These are phyloP conservation scores for Maconellicoccus hirsutus DNA, from an alignment of 1,140 invertebrate species.

Conservation along the genomic window DNA sequence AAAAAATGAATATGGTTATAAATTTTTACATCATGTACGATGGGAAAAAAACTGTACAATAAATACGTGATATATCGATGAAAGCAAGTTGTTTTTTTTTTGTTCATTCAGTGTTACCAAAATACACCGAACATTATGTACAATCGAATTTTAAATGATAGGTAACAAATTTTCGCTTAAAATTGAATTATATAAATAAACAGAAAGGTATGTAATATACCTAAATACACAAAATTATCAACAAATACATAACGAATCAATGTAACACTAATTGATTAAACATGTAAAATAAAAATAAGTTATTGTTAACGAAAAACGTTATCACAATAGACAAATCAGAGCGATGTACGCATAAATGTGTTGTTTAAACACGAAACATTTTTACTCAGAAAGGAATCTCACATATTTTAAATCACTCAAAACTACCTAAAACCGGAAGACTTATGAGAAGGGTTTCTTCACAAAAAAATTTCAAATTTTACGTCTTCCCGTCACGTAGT, in stretches of 20 bases:
- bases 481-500: too few species aligned
- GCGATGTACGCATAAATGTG: too few species aligned
- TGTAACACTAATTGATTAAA: neutral
- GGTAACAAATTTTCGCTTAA: too few species aligned
- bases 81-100: too few species aligned
- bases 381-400: neutral
- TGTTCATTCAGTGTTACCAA: too few species aligned
- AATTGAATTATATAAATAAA: neutral
- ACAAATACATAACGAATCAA: neutral
- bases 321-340: neutral
- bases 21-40: too few species aligned
- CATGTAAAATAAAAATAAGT: neutral
- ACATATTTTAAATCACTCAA: neutral
- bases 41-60: too few species aligned
- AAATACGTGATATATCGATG: too few species aligned
- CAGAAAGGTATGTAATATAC: neutral
- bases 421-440: neutral
- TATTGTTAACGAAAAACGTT: neutral
- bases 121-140: too few species aligned
- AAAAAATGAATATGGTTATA: too few species aligned
- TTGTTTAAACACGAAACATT: neutral
- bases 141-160: too few species aligned
- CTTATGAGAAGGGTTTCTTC: neutral
- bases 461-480: too few species aligned
- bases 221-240: neutral